Evolutionary conservation across 2,888 invertebrate genomes (phyloP).

Genomic region (Tetropium fuscum): DNA sequence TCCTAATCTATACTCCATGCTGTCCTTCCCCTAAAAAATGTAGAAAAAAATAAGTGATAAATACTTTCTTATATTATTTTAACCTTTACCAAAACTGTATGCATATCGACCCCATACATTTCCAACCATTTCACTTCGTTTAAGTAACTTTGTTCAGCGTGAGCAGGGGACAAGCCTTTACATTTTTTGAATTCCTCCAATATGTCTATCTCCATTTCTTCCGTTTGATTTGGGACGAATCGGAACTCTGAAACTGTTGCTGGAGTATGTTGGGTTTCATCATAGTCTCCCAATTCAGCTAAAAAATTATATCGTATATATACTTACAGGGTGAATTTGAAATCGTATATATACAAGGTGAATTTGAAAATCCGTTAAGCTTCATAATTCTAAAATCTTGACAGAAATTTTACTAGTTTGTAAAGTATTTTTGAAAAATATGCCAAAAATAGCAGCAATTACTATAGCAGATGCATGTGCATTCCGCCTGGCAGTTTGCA

Average conservation of each 20-base stretch:
- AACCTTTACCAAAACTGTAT: slow-evolving; percentile 81
- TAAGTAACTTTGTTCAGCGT: slow-evolving; percentile 94
- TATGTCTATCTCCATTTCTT: slow-evolving; percentile 95
- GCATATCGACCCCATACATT: slow-evolving; percentile 99
- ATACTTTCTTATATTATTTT: neutral
- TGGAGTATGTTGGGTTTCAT: slow-evolving; percentile 91
- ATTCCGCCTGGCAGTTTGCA: too few species aligned
- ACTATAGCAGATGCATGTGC: too few species aligned
- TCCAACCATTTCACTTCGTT: slow-evolving; percentile 96
- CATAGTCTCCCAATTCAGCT: slow-evolving; percentile 99
- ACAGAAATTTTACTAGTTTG: too few species aligned
- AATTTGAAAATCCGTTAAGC: too few species aligned
- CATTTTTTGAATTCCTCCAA: slow-evolving; percentile 91
- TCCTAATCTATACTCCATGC: slow-evolving; percentile 95
- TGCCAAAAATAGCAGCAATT: too few species aligned
- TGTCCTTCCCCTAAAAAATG: slow-evolving; percentile 89
- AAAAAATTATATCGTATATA: slow-evolving; percentile 45
- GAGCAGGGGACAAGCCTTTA: slow-evolving; percentile 91
- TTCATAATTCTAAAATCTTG: too few species aligned
- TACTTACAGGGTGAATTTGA: too few species aligned
- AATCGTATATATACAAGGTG: too few species aligned
- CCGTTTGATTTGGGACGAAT: slow-evolving; percentile 96
- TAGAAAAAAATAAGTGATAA: neutral
- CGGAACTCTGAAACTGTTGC: slow-evolving; percentile 98
- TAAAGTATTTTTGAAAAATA: too few species aligned